These are phyloP conservation scores for Listronotus oregonensis DNA, from an alignment of 1,140 invertebrate species.

Conservation along the genomic window DNA sequence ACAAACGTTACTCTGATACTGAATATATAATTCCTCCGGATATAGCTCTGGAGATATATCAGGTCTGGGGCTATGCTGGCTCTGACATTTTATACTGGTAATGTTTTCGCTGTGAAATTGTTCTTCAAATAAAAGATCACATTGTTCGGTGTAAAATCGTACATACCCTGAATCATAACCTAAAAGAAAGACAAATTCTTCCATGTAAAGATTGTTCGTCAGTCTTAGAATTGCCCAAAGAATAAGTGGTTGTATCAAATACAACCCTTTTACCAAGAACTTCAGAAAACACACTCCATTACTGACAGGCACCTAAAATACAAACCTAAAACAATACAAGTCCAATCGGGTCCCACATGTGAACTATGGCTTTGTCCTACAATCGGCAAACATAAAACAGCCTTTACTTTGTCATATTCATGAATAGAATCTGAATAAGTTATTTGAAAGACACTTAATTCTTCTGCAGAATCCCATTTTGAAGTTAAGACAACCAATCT, in stretches of 20 bases:
- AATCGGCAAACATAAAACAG: constrained; percentile 61
- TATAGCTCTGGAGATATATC: constrained; percentile 61
- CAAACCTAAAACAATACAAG: constrained; percentile 75
- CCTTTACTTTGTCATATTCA: constrained; percentile 59
- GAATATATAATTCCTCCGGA: constrained; percentile 82
- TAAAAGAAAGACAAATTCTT: constrained; percentile 10
- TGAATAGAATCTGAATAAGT: constrained; percentile 62
- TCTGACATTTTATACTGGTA: constrained; percentile 80
- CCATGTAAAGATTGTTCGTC: background rate
- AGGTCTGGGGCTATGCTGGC: constrained; percentile 67
- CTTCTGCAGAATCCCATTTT: constrained; percentile 63
- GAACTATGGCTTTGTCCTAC: constrained; percentile 51
- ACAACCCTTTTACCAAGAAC: no score
- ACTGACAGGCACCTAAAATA: background rate
- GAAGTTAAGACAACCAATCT: constrained; percentile 69
- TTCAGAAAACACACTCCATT: no score
- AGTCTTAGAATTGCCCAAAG: no score
- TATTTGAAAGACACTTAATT: constrained; percentile 58
- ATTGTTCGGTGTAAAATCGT: constrained; percentile 88
- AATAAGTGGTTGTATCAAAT: no score
- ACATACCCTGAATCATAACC: constrained; percentile 86
- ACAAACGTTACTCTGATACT: constrained; percentile 78
- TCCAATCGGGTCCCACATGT: constrained; percentile 85
- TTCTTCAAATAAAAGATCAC: constrained; percentile 80
- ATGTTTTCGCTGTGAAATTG: constrained; percentile 84